Evolutionary conservation across 2,113 vertebrate genomes (phyloP).

Genomic region (Poecilia latipinna): DNA sequence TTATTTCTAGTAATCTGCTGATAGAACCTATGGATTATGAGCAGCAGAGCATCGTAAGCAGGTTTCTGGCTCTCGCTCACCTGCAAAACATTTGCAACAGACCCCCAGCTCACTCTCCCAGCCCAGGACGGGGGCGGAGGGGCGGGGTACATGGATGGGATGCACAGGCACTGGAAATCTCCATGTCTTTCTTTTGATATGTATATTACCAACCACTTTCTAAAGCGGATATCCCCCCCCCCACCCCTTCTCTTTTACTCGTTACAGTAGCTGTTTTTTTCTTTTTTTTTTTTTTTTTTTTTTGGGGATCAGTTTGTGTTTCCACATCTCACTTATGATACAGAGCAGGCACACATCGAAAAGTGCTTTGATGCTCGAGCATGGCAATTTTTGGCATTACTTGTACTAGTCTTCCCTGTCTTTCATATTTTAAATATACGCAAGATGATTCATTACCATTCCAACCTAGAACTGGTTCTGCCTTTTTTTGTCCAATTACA

Average conservation of each 20-base stretch:
- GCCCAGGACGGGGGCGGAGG: conserved; percentile 9
- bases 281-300: conserved; percentile 72
- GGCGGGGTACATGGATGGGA: conserved; percentile 62
- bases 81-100: conserved; percentile 70
- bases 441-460: conserved; percentile 62
- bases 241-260: conserved; percentile 42
- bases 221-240: conserved; percentile 76
- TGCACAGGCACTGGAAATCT: conserved; percentile 74
- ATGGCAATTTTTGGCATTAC: conserved; percentile 65
- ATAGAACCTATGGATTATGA: conserved; percentile 81
- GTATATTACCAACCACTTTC: conserved; percentile 79
- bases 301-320: conserved; percentile 76
- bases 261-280: conserved; percentile 64
- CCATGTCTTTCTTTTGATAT: conserved; percentile 80
- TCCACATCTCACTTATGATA: conserved; percentile 64
- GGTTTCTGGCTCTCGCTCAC: conserved; percentile 77
- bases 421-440: conserved; percentile 66
- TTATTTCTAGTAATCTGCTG: conserved; percentile 80
- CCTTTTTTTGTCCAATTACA: conserved; percentile 18
- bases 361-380: conserved; percentile 75
- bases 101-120: conserved; percentile 56
- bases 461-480: conserved; percentile 35
- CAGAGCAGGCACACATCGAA: conserved; percentile 63
- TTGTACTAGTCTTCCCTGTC: conserved; percentile 61
- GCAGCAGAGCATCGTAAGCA: conserved; percentile 71